phyloP scores from a whole-genome alignment of 2,888 invertebrate genomes.

The Ophion costatus region DNA sequence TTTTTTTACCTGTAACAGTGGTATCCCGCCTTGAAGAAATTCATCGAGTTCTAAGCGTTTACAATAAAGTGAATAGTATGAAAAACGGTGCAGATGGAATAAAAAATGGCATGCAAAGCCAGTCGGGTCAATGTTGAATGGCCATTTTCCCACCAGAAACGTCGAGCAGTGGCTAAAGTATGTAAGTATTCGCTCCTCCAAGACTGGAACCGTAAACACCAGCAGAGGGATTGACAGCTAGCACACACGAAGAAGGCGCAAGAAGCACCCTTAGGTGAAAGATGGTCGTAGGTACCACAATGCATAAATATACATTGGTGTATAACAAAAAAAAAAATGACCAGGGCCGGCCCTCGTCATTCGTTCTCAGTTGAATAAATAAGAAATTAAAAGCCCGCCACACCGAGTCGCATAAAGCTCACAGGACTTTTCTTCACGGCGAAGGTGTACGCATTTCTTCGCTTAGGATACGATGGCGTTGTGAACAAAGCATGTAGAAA shows the following conservation, averaged over 20 bases:
- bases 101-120: neutral
- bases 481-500: neutral
- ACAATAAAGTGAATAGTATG: neutral
- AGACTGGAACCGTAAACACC: constrained; percentile 1
- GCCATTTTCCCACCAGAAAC: neutral
- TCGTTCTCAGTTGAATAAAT: constrained; percentile 15
- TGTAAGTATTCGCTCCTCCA: constrained; percentile 10
- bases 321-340: neutral
- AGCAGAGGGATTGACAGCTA: neutral
- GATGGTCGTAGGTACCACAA: neutral
- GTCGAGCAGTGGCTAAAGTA: neutral
- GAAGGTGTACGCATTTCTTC: constrained; percentile 35
- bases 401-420: neutral
- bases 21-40: neutral
- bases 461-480: constrained; percentile 10
- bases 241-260: neutral
- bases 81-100: neutral
- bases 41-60: constrained; percentile 2
- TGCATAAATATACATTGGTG: constrained; percentile 5
- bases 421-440: neutral
- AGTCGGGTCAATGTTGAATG: neutral
- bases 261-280: neutral
- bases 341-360: constrained; percentile 4
- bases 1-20: too few relatives aligned
- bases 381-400: constrained; percentile 37